Base-by-base conservation (phyloP, 2,888 invertebrate genomes). In the Chymomyza fuscimana region DNA sequence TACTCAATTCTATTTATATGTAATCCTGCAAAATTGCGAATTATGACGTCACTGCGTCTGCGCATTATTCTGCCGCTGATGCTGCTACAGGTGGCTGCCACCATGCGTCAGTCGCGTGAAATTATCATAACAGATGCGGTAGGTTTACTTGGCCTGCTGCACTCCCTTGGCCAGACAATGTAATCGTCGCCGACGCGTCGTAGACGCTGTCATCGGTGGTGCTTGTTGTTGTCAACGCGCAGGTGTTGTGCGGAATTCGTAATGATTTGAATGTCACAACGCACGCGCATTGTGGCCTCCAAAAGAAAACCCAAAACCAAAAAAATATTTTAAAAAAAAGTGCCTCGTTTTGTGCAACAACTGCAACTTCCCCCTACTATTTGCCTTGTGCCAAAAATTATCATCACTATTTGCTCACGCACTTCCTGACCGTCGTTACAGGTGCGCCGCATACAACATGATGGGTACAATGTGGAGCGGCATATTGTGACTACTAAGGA, bases 401-500 rank as follows among this genome's bases (percentile, higher is more conserved):
- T 19, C 19, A 59, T n/a, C 16, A 29, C 7, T 19, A 56, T 19
- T 61, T 46, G 52, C 36, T 54, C 22, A 54, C 65, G 29, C 36
- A 71, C 67, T 77, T 78, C 79, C 77, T 77, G 67, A n/a, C 70
- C 69, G 59, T 60, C 16, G 29, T 83, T 85, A 68, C 84, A 91
- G 91, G 90, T 91, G 68, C 89, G 88, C 59, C 89, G 91, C 77
- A 91, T 91, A 46, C 88, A 87, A 65, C 87, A 89, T 64, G 91
- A 91, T 72, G 91, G 91, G 63, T 91, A 90, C 80, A 88, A 90
- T 61, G 91, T 90, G 64, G 96, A 91, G 75, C 84, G 80, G 68
- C 96, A 96, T 84, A 92, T 93, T 0, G 93, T 96, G 0, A 91
- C 93, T 62, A 91, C 91, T 2, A 83, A 87, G 73, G 91, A 91